Base-by-base conservation (phyloP, 1,140 invertebrate species). In the Macrotrachela quadricornifera region DNA sequence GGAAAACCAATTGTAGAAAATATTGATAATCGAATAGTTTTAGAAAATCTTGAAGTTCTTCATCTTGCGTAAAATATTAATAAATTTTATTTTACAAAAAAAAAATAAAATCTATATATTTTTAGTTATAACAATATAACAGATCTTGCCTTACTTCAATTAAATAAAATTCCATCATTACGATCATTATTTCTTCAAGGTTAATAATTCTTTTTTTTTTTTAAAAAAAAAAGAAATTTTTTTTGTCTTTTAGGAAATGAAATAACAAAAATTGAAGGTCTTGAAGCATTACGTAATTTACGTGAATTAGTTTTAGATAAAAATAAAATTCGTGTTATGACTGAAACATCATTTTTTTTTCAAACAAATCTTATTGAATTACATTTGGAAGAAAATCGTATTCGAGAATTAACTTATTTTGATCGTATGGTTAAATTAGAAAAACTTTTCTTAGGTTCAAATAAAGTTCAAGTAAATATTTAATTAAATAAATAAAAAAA, bases 51-150 rank as follows among this genome's bases (percentile, higher is more conserved):
- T 40, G 68, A 69, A 58, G 68, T 70, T n/a, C 51, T 70, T 45
- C 68, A 70, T 60, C 53, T 70, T 45, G 67, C 64, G 61, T 68
- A 66, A n/a, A n/a, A n/a, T n/a, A n/a, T n/a, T n/a, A n/a, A n/a
- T n/a, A n/a, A n/a, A n/a, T n/a, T n/a, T n/a, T n/a, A n/a, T n/a
- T n/a, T n/a, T n/a, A n/a, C n/a, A n/a, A n/a, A n/a, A n/a, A n/a
- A n/a, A n/a, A n/a, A n/a, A 30, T 30, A 4, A 30, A 4, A 30
- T 30, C 21, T n/a, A 30, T 2, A 30, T 30, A 4, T 30, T 30
- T 30, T 4, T 30, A 30, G 21, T 4, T 30, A 30, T 54, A 70
- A 70, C 57, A 60, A 62, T 46, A 68, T 69, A 38, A 65, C 62
- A 55, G 64, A 68, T 54, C 60, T 70, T 60, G 57, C 58, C 10